Evolutionary conservation across 2,888 invertebrate genomes (phyloP), one percentile per base, ranked within the genome.

Genomic region (Microctonus hyperodae): DNA sequence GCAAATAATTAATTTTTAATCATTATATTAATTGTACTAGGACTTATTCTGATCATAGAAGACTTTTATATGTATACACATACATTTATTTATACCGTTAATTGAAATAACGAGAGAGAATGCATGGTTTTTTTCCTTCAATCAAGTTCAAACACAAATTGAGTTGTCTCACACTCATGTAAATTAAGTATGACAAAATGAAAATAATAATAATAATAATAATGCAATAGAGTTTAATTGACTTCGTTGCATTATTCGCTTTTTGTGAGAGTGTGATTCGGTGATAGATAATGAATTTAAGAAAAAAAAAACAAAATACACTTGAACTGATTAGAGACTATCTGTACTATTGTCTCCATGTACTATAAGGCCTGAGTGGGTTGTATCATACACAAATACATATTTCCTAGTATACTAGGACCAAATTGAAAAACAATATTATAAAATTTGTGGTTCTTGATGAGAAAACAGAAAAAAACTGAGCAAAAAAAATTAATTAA

Each of bases 351-450:
- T 53, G 55, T 65, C 65, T 65, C 60, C 40, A 55, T 65, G 65
- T 65, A 65, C 60, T 53, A 65, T 65, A 65, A 56, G n/a, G 44
- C 53, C 53, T 60, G 55, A 65, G 65, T 65, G n/a, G 55, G 60
- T 65, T 60, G 65, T 65, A 65, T 44, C 23, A 65, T 65, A 65
- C 20, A 44, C 6, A 16, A 44, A 44, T 44, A 65, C 28, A 33
- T 55, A 59, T 51, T 65, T 35, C 55, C 44, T 31, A 40, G 51
- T 51, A 23, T 25, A 51, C 51, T 23, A 51, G 25, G 25, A 51
- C 51, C 10, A 44, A 44, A 11, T 51, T 51, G 4, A 13, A 25
- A 25, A 13, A 51, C 13, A 7, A 51, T 51, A 23, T 13, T 22
- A n/a, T n/a, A 51, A 25, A 23, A 13, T 51, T 13, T 25, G 51